A percentile compares a stretch with the other conserved stretches of the same genome.
Evolutionary conservation across 1,140 invertebrate species (phyloP).

Genomic region (Philopotamus ludificatus): DNA sequence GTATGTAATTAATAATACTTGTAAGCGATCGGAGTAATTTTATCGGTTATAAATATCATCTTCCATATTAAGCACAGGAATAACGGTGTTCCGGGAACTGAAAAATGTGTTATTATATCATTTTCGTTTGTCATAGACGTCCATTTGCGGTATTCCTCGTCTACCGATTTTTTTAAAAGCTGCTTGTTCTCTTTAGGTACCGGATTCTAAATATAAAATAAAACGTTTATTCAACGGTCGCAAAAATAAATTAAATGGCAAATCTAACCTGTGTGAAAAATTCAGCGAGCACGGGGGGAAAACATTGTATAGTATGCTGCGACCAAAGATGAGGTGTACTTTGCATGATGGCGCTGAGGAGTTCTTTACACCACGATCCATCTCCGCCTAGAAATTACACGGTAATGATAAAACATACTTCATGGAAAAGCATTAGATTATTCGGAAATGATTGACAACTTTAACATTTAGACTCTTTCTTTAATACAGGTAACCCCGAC

Average conservation of each 20-base stretch:
- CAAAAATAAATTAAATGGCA: background rate
- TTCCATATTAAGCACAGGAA: slow-evolving; percentile 94
- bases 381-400: slow-evolving; percentile 61
- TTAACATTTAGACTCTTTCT: background rate
- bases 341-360: slow-evolving; percentile 87
- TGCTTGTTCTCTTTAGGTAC: slow-evolving; percentile 88
- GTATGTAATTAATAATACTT: slow-evolving; percentile 64
- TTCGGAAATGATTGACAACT: background rate
- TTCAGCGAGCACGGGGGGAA: slow-evolving; percentile 84
- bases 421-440: no score
- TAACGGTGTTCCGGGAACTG: slow-evolving; percentile 81
- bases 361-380: slow-evolving; percentile 84
- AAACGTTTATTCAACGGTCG: background rate
- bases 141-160: slow-evolving; percentile 95
- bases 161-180: slow-evolving; percentile 86
- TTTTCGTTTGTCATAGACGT: slow-evolving; percentile 95
- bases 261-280: slow-evolving; percentile 61
- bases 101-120: slow-evolving; percentile 94
- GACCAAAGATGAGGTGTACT: slow-evolving; percentile 95
- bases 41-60: slow-evolving; percentile 91
- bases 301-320: slow-evolving; percentile 86
- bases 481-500: slow-evolving; percentile 1
- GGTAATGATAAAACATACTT: slow-evolving; percentile 44
- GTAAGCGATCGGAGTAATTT: slow-evolving; percentile 89
- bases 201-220: slow-evolving; percentile 66